Conservation (phyloP, 1,140 invertebrate genomes). For the Apis cerana region DNA sequence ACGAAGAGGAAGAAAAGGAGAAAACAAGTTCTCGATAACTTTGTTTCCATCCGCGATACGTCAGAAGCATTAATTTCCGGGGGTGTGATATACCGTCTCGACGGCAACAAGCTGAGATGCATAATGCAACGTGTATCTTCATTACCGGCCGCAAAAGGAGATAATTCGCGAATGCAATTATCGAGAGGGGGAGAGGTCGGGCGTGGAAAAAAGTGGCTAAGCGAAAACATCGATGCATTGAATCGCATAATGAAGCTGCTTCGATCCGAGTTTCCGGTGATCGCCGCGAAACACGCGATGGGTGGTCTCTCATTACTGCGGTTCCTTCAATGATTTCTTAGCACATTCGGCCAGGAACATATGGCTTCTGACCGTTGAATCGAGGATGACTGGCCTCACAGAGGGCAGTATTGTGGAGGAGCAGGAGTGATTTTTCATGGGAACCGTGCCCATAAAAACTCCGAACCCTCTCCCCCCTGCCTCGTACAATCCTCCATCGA, state of each 20-base stretch:
- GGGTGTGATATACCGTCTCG: too few relatives aligned
- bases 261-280: constrained; percentile 58
- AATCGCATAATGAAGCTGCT: constrained; percentile 56
- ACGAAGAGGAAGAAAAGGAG: too few relatives aligned
- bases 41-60: too few relatives aligned
- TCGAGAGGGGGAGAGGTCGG: background rate
- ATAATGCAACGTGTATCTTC: background rate
- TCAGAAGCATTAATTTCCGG: too few relatives aligned
- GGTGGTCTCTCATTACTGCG: constrained; percentile 64
- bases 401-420: constrained; percentile 57
- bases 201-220: constrained; percentile 6
- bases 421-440: constrained; percentile 63
- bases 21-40: too few relatives aligned
- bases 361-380: constrained; percentile 62
- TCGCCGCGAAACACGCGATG: constrained; percentile 53
- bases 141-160: background rate
- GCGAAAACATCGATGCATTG: constrained; percentile 28
- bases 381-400: constrained; percentile 58
- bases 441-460: constrained; percentile 54
- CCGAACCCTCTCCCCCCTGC: constrained; percentile 6
- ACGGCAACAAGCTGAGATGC: background rate
- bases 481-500: background rate
- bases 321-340: constrained; percentile 66
- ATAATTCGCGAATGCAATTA: constrained; percentile 15
- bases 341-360: constrained; percentile 63